Base-by-base conservation (phyloP, 1,140 invertebrate species). In the Dreissena rostriformis region DNA sequence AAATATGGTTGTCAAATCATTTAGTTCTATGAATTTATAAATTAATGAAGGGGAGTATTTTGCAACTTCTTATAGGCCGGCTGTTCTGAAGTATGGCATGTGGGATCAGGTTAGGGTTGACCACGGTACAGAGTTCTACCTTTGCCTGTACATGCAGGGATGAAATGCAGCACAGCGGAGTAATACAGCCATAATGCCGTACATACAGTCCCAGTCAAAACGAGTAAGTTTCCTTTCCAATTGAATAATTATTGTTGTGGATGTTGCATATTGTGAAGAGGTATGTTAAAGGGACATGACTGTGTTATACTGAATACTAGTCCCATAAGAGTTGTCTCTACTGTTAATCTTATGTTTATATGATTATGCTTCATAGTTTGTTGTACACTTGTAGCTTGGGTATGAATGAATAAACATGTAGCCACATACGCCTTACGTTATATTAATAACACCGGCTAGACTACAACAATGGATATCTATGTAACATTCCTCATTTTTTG, bases 81-180 rank as follows among this genome's bases (percentile, higher is more conserved):
- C 67, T 68, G 67, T 68, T 68, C 29, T 68, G 67, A 28, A 68
- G 29, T 68, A 68, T 68, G 67, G 67, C 67, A 68, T 68, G 67
- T 68, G 67, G 67, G 67, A 68, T 39, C 67, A 68, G 26, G 26
- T 68, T 28, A 19, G 67, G 19, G 19, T 7, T 17, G 67, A 68
- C 67, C 67, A 68, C 24, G 19, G 19, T 22, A 68, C 67, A 28
- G 67, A 68, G 26, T 68, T 68, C 67, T 68, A 68, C 26, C 67
- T 68, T 6, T 22, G 19, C 67, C 19, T 68, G 67, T 68, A 68
- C 29, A 68, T 68, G 67, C 67, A 68, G 67, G 67, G 24, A 39
- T 8, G 67, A 22, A n/a, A 68, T 68, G 29, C 19, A 22, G 17
- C 19, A 17, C 67, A 22, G 67, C 19, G 67, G 15, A 17, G 26